phyloP scores from a whole-genome alignment of 2,888 invertebrate genomes.

The Agelastica alni region DNA sequence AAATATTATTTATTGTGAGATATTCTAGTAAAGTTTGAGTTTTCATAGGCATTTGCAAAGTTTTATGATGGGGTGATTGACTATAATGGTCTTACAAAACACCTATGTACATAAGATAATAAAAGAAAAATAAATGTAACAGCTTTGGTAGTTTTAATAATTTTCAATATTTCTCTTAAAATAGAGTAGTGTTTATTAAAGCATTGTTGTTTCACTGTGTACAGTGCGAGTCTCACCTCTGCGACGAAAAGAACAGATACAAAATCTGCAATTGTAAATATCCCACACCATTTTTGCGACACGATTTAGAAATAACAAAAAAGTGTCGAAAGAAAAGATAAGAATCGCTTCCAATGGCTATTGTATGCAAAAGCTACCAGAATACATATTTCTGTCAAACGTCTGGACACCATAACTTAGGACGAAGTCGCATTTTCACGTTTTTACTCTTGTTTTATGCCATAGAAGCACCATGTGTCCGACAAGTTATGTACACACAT shows the following conservation, averaged over 20 bases:
- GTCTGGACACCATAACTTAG: conserved; percentile 43
- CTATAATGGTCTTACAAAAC: no score
- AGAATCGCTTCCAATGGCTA: conserved; percentile 48
- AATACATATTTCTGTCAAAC: conserved; percentile 50
- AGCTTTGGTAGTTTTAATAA: no score
- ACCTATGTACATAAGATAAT: no score
- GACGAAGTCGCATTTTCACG: conserved; percentile 31
- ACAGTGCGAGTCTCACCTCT: no score
- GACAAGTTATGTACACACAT: conserved; percentile 27
- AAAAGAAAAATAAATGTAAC: no score
- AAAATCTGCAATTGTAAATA: conserved; percentile 36
- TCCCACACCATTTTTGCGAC: conserved; percentile 40
- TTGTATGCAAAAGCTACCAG: conserved; percentile 53
- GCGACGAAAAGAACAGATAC: conserved; percentile 33
- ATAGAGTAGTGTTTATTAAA: no score
- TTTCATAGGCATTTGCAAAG: no score
- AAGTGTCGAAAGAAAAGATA: conserved; percentile 51
- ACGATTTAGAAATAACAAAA: conserved; percentile 50
- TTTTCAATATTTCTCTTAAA: no score
- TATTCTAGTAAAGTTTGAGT: no score
- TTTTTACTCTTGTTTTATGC: conserved; percentile 31
- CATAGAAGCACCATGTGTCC: conserved; percentile 26
- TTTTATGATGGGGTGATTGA: no score
- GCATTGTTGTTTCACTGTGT: no score
- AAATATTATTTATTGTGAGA: no score